These are phyloP conservation scores for Alexandromys fortis DNA, from an alignment of 2,113 vertebrate genomes.

Conservation along the genomic window DNA sequence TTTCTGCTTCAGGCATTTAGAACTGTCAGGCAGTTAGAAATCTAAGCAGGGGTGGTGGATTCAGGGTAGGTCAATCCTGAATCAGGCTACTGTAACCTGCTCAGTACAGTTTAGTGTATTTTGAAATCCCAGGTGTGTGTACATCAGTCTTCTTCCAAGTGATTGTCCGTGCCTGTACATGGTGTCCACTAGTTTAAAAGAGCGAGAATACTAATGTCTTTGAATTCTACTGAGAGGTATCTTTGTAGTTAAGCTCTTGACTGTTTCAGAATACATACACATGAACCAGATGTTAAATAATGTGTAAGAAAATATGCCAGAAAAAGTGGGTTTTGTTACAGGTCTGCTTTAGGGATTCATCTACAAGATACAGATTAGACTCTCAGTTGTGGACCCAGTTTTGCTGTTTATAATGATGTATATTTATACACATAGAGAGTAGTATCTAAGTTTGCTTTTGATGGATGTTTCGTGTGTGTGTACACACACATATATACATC, in stretches of 20 bases:
- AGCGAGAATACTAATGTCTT: conserved; percentile 3
- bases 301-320: conserved; percentile 37
- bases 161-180: neutral
- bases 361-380: conserved; percentile 33
- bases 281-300: conserved; percentile 61
- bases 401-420: neutral
- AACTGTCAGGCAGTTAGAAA: conserved; percentile 32
- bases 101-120: neutral
- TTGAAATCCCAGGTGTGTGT: neutral
- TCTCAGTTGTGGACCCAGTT: neutral
- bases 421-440: neutral
- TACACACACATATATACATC: neutral
- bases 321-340: conserved; percentile 35
- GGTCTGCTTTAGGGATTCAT: conserved; percentile 34
- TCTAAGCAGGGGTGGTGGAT: neutral
- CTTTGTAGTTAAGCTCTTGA: conserved; percentile 64
- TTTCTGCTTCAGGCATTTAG: conserved; percentile 29
- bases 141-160: neutral
- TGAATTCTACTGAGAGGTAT: conserved; percentile 46
- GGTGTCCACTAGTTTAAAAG: neutral
- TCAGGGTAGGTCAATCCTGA: neutral
- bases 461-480: neutral
- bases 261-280: conserved; percentile 57
- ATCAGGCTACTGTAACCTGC: neutral
- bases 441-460: neutral